Percentiles rank a stretch among this genome's conserved stretches.
Conservation (phyloP, 2,113 vertebrate genomes). For the Sceloporus undulatus region DNA sequence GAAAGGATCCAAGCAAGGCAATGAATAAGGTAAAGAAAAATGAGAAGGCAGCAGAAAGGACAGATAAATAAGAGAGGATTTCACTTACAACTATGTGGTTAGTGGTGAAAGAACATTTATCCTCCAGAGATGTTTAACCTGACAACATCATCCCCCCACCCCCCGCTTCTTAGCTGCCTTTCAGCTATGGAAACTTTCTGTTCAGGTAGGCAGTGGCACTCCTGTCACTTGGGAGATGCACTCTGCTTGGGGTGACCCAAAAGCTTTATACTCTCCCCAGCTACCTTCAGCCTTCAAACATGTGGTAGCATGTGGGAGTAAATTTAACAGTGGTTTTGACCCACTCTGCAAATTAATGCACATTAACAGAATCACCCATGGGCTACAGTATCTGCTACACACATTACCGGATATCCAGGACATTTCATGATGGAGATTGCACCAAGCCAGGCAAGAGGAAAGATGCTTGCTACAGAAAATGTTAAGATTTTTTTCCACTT, state of each 20-base stretch:
- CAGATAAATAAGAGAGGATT: conserved; percentile 21
- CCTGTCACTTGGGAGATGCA: conserved; percentile 1
- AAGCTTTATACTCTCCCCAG: background rate
- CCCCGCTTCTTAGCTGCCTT: conserved; percentile 4
- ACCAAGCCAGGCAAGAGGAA: background rate
- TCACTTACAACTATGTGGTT: conserved; percentile 14
- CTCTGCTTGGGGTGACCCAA: conserved; percentile 27
- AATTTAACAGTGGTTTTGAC: background rate
- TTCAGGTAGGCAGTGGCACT: conserved; percentile 4
- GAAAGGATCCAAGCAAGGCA: background rate
- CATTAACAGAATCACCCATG: accelerated
- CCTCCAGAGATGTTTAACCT: conserved; percentile 18
- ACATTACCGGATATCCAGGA: accelerated
- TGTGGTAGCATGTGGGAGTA: background rate
- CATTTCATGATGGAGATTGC: accelerated
- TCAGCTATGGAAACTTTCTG: conserved; percentile 28
- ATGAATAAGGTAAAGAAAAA: background rate
- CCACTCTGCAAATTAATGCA: accelerated
- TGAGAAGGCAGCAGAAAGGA: conserved; percentile 29
- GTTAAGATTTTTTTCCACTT: background rate
- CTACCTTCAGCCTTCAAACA: conserved; percentile 14
- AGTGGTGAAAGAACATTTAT: conserved; percentile 24
- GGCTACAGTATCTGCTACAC: accelerated
- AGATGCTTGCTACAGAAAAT: background rate
- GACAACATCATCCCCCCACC: background rate